phyloP scores from a whole-genome alignment of 2,113 vertebrate genomes.

The Hippocampus comes region DNA sequence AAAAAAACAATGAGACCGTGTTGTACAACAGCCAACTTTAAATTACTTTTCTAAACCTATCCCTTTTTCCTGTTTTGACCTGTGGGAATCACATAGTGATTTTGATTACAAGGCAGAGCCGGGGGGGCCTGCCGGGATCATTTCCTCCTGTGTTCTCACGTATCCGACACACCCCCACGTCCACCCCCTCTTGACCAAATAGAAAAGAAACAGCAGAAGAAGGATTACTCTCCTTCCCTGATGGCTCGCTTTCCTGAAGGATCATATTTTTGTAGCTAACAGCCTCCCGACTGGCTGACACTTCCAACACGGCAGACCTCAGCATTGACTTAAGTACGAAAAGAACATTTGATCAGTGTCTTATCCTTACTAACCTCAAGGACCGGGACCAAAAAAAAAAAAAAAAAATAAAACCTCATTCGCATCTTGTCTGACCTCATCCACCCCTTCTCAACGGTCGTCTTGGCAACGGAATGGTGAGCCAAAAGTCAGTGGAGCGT shows the following conservation, averaged over 20 bases:
- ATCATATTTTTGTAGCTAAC: conserved; percentile 46
- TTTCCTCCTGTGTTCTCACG: conserved; percentile 43
- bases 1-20: conserved; percentile 35
- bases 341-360: conserved; percentile 32
- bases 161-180: conserved; percentile 15
- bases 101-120: conserved; percentile 63
- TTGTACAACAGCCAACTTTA: conserved; percentile 43
- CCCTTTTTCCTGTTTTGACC: conserved; percentile 38
- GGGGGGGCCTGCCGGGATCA: conserved; percentile 43
- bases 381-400: conserved; percentile 33
- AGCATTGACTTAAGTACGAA: conserved; percentile 54
- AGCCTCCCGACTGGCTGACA: conserved; percentile 43
- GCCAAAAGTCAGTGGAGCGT: conserved; percentile 18
- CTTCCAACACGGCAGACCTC: conserved; percentile 53
- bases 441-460: conserved; percentile 62
- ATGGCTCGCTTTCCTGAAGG: conserved; percentile 43
- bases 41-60: conserved; percentile 43
- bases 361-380: conserved; percentile 35
- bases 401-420: conserved; percentile 36
- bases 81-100: conserved; percentile 60
- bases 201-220: conserved; percentile 12
- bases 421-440: conserved; percentile 61
- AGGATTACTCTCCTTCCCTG: conserved; percentile 44
- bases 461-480: conserved; percentile 67
- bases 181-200: conserved; percentile 27